A percentile compares a stretch with the other conserved stretches of the same genome.
phyloP scores from a whole-genome alignment of 2,113 vertebrate genomes.

The Rhynchomys soricoides region DNA sequence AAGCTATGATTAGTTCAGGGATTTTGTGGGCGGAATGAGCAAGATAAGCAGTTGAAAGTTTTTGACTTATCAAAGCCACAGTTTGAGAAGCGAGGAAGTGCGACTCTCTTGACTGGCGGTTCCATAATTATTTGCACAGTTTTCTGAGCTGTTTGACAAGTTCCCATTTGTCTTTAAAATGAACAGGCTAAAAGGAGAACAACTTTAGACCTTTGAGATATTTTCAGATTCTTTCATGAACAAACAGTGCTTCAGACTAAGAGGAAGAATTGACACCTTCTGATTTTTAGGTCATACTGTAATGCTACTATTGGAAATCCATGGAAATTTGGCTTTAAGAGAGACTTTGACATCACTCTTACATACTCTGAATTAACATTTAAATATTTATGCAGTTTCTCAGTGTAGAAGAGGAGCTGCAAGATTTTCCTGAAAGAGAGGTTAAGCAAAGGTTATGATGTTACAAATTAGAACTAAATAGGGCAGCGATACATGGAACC shows the following conservation, averaged over 20 bases:
- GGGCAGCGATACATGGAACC: conserved; percentile 79
- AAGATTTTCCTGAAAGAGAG: conserved; percentile 80
- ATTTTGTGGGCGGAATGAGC: conserved; percentile 73
- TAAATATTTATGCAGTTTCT: conserved; percentile 81
- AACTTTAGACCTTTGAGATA: conserved; percentile 6
- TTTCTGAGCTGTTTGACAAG: conserved; percentile 67
- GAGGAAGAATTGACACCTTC: not conserved
- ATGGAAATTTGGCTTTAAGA: conserved; percentile 64
- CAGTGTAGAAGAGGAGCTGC: conserved; percentile 68
- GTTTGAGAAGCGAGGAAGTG: not conserved
- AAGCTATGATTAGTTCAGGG: conserved; percentile 75
- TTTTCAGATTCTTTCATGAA: conserved; percentile 55
- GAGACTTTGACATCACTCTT: conserved; percentile 70
- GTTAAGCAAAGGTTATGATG: conserved; percentile 85
- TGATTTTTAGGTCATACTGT: conserved; percentile 20
- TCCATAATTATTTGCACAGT: conserved; percentile 64
- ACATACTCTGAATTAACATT: conserved; percentile 65
- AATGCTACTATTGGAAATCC: conserved; percentile 9
- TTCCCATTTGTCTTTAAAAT: conserved; percentile 71
- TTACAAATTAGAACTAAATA: conserved; percentile 86
- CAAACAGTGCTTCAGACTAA: conserved; percentile 39
- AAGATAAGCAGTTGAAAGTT: conserved; percentile 69
- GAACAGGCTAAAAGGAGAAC: conserved; percentile 41
- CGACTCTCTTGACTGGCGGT: conserved; percentile 64
- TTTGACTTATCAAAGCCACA: conserved; percentile 73